Percentiles rank a stretch among this genome's conserved stretches.
Conservation (phyloP, 2,888 invertebrate species). For the Drosophila sordidapex region DNA sequence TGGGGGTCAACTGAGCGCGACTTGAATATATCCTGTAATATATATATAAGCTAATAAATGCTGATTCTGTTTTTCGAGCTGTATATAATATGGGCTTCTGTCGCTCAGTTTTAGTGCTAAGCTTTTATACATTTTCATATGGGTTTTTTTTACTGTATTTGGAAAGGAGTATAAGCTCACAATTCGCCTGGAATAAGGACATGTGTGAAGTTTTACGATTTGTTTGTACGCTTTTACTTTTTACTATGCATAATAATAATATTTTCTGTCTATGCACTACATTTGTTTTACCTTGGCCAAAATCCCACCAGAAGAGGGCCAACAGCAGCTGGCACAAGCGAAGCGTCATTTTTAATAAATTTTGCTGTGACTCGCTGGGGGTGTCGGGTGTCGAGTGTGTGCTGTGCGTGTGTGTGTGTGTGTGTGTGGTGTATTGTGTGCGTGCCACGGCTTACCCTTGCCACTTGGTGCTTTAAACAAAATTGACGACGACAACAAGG, state of each 20-base stretch:
- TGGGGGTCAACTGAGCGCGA: neutral
- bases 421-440: slow-evolving; percentile 23
- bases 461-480: slow-evolving; percentile 25
- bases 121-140: neutral
- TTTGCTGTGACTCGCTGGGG: slow-evolving; percentile 33
- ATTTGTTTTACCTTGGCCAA: slow-evolving; percentile 52
- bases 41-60: neutral
- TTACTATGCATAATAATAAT: slow-evolving; percentile 60
- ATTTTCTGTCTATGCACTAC: slow-evolving; percentile 32
- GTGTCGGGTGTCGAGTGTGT: slow-evolving; percentile 12
- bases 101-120: neutral
- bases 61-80: neutral
- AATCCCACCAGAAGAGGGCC: slow-evolving; percentile 19
- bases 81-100: neutral
- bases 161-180: neutral
- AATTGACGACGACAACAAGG: slow-evolving; percentile 37
- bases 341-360: slow-evolving; percentile 58
- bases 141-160: neutral
- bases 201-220: slow-evolving; percentile 63
- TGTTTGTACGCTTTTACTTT: slow-evolving; percentile 58
- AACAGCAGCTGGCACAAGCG: slow-evolving; percentile 21
- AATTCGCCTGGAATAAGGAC: neutral
- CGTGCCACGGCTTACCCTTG: slow-evolving; percentile 39
- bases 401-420: slow-evolving; percentile 1
- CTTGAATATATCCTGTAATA: slow-evolving; percentile 12